Percentiles rank a stretch among this genome's conserved stretches.
These are phyloP conservation scores for Tetanocera ferruginea DNA, from an alignment of 2,888 invertebrate species.

Conservation along the genomic window DNA sequence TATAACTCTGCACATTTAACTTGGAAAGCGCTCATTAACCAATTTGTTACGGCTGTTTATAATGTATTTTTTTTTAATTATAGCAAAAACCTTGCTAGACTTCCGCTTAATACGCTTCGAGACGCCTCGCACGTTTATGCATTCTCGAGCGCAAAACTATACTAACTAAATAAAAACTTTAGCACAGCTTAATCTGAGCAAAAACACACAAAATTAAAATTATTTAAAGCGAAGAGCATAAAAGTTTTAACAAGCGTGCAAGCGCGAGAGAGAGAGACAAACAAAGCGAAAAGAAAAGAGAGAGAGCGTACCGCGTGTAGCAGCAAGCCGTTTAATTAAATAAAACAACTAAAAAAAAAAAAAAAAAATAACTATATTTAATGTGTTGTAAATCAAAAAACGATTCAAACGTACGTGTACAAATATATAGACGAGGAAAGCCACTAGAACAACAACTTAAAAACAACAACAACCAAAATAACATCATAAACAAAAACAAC, in stretches of 20 bases:
- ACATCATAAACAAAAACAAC: too few relatives aligned
- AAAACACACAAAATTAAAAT: too few relatives aligned
- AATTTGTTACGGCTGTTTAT: neutral
- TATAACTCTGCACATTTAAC: neutral
- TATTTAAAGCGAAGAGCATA: neutral
- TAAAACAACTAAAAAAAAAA: too few relatives aligned
- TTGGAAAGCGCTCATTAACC: neutral
- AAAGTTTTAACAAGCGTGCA: neutral
- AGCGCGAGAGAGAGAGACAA: neutral
- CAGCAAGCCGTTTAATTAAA: too few relatives aligned
- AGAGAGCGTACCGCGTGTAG: neutral
- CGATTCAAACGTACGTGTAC: too few relatives aligned
- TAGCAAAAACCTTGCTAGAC: neutral
- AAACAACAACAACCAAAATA: too few relatives aligned
- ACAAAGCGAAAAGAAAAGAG: too few relatives aligned
- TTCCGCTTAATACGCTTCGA: neutral
- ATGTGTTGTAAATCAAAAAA: too few relatives aligned
- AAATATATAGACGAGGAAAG: too few relatives aligned
- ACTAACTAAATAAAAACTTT: conserved; percentile 6
- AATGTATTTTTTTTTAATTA: neutral
- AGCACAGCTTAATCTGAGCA: neutral
- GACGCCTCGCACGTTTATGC: neutral
- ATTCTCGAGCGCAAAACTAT: neutral
- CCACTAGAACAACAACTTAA: too few relatives aligned
- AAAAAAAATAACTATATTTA: too few relatives aligned